A percentile compares a stretch with the other conserved stretches of the same genome.
Evolutionary conservation across 2,888 invertebrate species (phyloP).

Genomic region (Ischnus inquisitorius): DNA sequence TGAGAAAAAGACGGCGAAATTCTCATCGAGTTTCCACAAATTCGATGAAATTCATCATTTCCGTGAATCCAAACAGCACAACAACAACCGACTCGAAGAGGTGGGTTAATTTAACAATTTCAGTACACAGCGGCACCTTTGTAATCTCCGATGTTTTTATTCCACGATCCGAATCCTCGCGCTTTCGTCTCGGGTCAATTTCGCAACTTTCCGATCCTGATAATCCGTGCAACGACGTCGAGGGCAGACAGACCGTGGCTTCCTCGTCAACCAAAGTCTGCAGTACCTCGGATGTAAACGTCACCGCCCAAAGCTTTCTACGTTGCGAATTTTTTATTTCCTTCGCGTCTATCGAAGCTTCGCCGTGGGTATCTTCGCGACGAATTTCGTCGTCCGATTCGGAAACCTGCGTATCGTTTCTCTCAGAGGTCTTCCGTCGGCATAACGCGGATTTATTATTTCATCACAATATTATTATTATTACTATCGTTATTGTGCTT

Average conservation of each 20-base stretch:
- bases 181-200: constrained; percentile 1
- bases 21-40: not conserved
- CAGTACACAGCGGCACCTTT: constrained; percentile 50
- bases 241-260: constrained; percentile 75
- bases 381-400: constrained; percentile 63
- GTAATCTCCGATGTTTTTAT: constrained; percentile 25
- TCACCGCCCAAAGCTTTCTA: constrained; percentile 79
- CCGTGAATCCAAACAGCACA: not conserved
- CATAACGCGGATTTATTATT: constrained; percentile 9
- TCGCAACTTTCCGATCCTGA: constrained; percentile 19
- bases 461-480: constrained; percentile 4
- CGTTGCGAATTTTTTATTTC: constrained; percentile 75
- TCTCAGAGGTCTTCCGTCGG: constrained; percentile 37
- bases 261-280: constrained; percentile 82
- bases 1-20: not conserved
- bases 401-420: constrained; percentile 67
- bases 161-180: constrained; percentile 29
- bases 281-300: constrained; percentile 80
- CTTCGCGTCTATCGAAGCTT: constrained; percentile 61
- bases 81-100: not conserved
- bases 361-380: constrained; percentile 57
- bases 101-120: constrained; percentile 30
- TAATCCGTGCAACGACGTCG: constrained; percentile 49
- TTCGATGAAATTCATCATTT: not conserved
- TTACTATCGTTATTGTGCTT: constrained; percentile 1